A percentile compares a stretch with the other conserved stretches of the same genome.
Conservation (phyloP, 1,140 invertebrate species). For the Elysia chlorotica region DNA sequence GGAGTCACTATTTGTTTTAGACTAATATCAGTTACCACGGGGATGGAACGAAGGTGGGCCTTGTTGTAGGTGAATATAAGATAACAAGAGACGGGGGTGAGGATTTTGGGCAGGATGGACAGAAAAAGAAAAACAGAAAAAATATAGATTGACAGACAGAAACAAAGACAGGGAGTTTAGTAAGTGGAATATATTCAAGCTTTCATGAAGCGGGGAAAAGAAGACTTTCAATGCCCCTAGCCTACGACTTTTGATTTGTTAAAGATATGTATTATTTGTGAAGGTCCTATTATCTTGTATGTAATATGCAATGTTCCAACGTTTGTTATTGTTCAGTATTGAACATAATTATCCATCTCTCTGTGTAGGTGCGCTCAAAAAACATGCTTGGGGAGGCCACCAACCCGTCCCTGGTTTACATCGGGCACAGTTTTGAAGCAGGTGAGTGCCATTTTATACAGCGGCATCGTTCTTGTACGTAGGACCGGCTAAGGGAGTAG, state of each 20-base stretch:
- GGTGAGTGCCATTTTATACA: constrained; percentile 45
- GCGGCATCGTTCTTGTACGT: too few relatives aligned
- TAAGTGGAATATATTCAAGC: too few relatives aligned
- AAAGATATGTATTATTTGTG: background rate
- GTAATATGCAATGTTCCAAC: background rate
- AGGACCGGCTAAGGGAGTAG: too few relatives aligned
- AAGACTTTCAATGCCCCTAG: background rate
- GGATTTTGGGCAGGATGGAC: too few relatives aligned
- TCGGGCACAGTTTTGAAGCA: constrained; percentile 95
- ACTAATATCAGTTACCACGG: too few relatives aligned
- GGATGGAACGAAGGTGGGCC: too few relatives aligned
- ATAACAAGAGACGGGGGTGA: too few relatives aligned
- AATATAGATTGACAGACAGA: too few relatives aligned
- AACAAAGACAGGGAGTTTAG: too few relatives aligned
- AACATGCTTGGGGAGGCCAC: constrained; percentile 89
- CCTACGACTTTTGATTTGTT: background rate
- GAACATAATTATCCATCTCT: background rate
- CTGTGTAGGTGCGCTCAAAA: constrained; percentile 85
- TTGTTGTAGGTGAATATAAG: too few relatives aligned
- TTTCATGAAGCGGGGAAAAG: background rate
- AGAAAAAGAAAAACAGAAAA: too few relatives aligned
- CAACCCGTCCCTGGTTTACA: constrained; percentile 73
- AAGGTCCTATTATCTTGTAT: background rate
- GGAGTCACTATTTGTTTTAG: too few relatives aligned
- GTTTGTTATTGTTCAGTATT: background rate